These are phyloP conservation scores for Pseudococcus jackbeardsleyi DNA, from an alignment of 2,888 invertebrate genomes.

Conservation along the genomic window DNA sequence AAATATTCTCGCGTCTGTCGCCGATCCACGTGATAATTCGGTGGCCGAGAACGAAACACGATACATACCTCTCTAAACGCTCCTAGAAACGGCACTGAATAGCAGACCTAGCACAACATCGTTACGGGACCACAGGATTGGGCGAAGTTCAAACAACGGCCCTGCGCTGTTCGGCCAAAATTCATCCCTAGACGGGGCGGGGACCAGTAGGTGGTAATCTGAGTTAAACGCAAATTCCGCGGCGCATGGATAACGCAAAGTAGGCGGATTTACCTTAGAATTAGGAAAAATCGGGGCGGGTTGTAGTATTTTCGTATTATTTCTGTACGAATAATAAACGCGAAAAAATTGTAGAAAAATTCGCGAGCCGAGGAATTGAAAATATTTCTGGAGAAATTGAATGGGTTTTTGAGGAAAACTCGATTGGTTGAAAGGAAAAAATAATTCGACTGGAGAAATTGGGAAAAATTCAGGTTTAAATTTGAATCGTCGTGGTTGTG, in stretches of 20 bases:
- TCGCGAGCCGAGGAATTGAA: neutral
- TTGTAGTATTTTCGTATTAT: conserved; percentile 25
- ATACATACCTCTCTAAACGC: conserved; percentile 50
- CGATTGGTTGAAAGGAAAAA: too few species aligned
- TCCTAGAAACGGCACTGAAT: conserved; percentile 44
- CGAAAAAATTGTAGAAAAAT: neutral
- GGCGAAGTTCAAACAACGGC: conserved; percentile 54
- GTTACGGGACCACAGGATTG: conserved; percentile 56
- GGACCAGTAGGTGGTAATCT: conserved; percentile 63
- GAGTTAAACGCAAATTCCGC: conserved; percentile 55
- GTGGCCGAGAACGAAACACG: conserved; percentile 7
- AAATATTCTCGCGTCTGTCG: conserved; percentile 17
- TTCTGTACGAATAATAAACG: neutral
- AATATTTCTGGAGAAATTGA: too few species aligned
- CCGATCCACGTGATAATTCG: conserved; percentile 39
- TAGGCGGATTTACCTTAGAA: conserved; percentile 60
- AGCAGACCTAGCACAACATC: conserved; percentile 32
- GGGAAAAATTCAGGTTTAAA: too few species aligned
- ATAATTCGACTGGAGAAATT: too few species aligned
- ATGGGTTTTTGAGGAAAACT: too few species aligned
- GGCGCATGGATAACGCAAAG: conserved; percentile 51
- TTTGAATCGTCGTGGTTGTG: too few species aligned
- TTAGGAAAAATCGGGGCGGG: conserved; percentile 61
- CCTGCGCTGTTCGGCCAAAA: conserved; percentile 40
- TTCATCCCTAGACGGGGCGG: conserved; percentile 49